Percentiles rank a stretch among this genome's conserved stretches.
Evolutionary conservation across 1,140 invertebrate genomes (phyloP).

Genomic region (Cyclargus thomasi): DNA sequence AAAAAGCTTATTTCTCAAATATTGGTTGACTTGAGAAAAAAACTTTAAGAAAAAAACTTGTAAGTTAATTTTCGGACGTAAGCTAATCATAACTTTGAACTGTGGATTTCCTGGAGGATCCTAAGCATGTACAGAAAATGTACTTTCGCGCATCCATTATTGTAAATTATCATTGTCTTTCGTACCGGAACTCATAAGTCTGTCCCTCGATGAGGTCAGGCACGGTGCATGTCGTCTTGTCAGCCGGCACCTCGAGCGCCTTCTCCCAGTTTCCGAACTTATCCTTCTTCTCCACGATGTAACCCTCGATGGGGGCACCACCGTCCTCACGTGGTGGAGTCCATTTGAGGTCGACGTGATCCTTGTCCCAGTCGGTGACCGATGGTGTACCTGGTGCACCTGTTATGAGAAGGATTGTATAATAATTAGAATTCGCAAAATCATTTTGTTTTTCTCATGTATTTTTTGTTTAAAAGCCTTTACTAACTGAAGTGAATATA

Average conservation of each 20-base stretch:
- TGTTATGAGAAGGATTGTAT: constrained; percentile 20
- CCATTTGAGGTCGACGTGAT: constrained; percentile 94
- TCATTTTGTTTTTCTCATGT: too few species aligned
- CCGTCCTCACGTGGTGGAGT: constrained; percentile 87
- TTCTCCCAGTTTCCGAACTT: constrained; percentile 97
- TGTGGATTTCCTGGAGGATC: too few species aligned
- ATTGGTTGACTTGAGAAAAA: too few species aligned
- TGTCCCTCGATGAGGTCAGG: constrained; percentile 93
- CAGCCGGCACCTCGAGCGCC: constrained; percentile 86
- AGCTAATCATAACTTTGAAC: too few species aligned
- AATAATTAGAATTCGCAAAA: too few species aligned
- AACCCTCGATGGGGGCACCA: constrained; percentile 90
- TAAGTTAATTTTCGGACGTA: too few species aligned
- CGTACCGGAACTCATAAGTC: constrained; percentile 68
- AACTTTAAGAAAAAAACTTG: too few species aligned
- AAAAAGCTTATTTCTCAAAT: too few species aligned
- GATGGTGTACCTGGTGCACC: constrained; percentile 90
- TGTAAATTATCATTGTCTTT: background rate
- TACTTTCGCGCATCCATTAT: too few species aligned
- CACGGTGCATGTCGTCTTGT: constrained; percentile 88
- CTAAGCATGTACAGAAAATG: too few species aligned
- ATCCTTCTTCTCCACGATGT: constrained; percentile 94
- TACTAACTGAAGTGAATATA: too few species aligned
- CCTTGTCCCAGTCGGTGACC: constrained; percentile 97
- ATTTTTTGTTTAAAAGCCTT: too few species aligned